Conservation (phyloP, 2,888 invertebrate species). For the Zaprionus lineosus region DNA sequence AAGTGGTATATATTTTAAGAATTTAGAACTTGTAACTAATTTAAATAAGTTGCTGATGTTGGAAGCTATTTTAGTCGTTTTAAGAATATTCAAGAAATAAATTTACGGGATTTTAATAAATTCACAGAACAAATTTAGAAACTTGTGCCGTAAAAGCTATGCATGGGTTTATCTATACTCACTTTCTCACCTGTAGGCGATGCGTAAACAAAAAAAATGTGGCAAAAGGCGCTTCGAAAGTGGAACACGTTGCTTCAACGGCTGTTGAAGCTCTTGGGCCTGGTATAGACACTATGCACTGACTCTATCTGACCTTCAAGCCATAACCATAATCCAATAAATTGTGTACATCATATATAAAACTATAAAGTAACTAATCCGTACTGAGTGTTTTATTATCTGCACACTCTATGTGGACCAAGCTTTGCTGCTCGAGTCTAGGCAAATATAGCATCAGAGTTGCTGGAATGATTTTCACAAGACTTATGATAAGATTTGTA, state of each 20-base stretch:
- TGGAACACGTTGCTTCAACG: slow-evolving; percentile 39
- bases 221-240: slow-evolving; percentile 22
- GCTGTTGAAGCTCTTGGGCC: slow-evolving; percentile 23
- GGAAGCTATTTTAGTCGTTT: too few relatives aligned
- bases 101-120: too few relatives aligned
- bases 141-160: too few relatives aligned
- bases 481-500: slow-evolving; percentile 37
- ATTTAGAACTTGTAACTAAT: too few relatives aligned
- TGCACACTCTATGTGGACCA: slow-evolving; percentile 45
- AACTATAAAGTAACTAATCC: slow-evolving; percentile 61
- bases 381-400: slow-evolving; percentile 71
- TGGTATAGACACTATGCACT: not conserved
- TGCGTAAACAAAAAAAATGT: slow-evolving; percentile 35
- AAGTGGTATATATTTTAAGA: too few relatives aligned
- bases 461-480: slow-evolving; percentile 28
- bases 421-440: slow-evolving; percentile 43
- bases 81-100: too few relatives aligned
- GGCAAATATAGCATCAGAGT: slow-evolving; percentile 30
- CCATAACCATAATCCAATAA: slow-evolving; percentile 74
- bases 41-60: too few relatives aligned
- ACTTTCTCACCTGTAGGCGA: slow-evolving; percentile 68
- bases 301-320: slow-evolving; percentile 66
- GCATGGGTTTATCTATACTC: slow-evolving; percentile 61
- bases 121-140: too few relatives aligned
- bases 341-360: slow-evolving; percentile 69